A percentile compares a stretch with the other conserved stretches of the same genome.
Evolutionary conservation across 2,888 invertebrate species (phyloP).

Genomic region (Galeopsomyia nigrocyanea): DNA sequence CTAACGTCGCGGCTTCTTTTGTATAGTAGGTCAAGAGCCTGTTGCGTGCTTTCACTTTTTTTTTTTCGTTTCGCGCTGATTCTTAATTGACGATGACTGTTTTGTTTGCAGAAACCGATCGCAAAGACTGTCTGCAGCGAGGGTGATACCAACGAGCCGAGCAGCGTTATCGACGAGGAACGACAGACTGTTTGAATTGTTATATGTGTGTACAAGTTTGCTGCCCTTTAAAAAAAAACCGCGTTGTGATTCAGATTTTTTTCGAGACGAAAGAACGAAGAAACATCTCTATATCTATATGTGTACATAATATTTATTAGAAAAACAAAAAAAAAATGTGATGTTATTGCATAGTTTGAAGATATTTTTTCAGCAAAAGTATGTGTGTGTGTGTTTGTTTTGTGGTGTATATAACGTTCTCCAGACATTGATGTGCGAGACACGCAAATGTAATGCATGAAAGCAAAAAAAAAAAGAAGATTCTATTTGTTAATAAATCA

Average conservation of each 20-base stretch:
- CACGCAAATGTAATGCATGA: no score
- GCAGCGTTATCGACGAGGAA: neutral
- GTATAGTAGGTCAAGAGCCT: no score
- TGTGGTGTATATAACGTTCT: neutral
- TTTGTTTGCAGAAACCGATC: conserved; percentile 31
- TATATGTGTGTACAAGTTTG: no score
- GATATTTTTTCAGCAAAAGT: neutral
- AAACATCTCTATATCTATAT: neutral
- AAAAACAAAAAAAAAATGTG: no score
- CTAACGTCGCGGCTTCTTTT: neutral
- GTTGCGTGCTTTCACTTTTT: conserved; percentile 17
- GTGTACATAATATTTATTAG: conserved; percentile 6
- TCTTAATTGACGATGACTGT: neutral
- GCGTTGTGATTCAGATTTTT: conserved; percentile 25
- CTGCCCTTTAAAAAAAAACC: no score
- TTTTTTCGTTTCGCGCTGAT: neutral
- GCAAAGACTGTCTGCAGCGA: conserved; percentile 28
- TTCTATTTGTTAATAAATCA: conserved; percentile 33
- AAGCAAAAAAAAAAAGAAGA: neutral
- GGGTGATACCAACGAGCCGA: neutral
- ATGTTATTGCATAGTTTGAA: neutral
- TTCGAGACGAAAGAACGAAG: neutral
- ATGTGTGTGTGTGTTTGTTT: neutral
- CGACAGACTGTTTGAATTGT: conserved; percentile 23
- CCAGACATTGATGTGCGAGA: no score